These are phyloP conservation scores for Cyanoramphus novaezelandiae DNA, from an alignment of 2,113 vertebrate species.

Conservation along the genomic window DNA sequence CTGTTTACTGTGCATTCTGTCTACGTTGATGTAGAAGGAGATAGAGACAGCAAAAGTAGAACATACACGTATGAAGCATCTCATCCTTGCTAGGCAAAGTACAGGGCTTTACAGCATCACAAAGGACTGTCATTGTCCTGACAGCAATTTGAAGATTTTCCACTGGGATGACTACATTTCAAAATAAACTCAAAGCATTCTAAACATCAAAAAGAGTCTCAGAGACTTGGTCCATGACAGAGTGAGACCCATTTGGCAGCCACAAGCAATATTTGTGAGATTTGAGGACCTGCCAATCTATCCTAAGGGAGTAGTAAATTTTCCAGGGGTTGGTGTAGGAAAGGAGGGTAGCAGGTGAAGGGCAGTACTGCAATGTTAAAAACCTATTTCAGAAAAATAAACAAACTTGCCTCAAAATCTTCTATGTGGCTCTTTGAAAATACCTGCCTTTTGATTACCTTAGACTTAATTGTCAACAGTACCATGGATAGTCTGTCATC, in stretches of 20 bases:
- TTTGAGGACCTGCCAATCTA: not conserved
- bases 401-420: not conserved
- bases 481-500: not conserved
- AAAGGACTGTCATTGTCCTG: not conserved
- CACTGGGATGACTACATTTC: not conserved
- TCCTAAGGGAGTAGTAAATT: not conserved
- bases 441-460: not conserved
- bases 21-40: not conserved
- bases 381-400: not conserved
- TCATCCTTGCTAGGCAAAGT: not conserved
- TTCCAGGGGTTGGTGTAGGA: not conserved
- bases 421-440: not conserved
- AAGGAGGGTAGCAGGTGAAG: not conserved
- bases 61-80: rapidly evolving
- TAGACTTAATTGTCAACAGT: not conserved
- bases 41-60: not conserved
- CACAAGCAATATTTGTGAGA: not conserved
- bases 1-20: not conserved
- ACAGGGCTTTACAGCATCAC: slow-evolving; percentile 1
- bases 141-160: slow-evolving; percentile 29
- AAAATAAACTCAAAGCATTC: slow-evolving; percentile 8
- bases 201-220: slow-evolving; percentile 8
- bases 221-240: not conserved
- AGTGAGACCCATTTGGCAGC: not conserved
- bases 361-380: not conserved